Base-by-base conservation (phyloP, 2,888 invertebrate genomes). In the Metellina segmentata region DNA sequence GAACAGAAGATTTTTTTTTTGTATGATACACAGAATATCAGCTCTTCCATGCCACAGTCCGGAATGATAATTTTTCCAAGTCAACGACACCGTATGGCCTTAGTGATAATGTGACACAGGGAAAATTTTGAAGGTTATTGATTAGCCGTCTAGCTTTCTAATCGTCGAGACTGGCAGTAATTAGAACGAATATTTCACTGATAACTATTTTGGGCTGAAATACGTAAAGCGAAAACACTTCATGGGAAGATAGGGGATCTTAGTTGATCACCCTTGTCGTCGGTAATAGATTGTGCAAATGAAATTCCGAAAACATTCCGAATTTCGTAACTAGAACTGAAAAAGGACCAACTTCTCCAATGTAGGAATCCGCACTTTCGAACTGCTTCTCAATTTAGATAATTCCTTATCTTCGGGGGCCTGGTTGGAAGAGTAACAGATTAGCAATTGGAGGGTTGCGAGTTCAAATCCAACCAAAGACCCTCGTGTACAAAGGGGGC, bases 21-120 rank as follows among this genome's bases (percentile, higher is more conserved):
- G 78, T 81, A 48, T 52, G 78, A 69, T 75, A 81, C 53, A 86
- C 16, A 72, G 34, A 70, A 77, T 71, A 52, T 20, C 77, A 48
- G 34, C 11, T 48, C 72, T 13, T 75, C 34, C 75, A 75, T 83
- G 69, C 75, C 49, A 71, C 61, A 81, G 51, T 16, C n/a, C 74
- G 53, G 61, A 71, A 87, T 83, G 85, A 81, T 74, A 11, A 49
- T 49, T 71, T 20, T 52, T 72, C n/a, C 51, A 77, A 82, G 91
- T 91, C 91, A 91, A 83, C 87, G 91, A 91, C 91, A 85, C 75
- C 34, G n/a, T 8, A 34, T 70, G 77, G 77, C 82, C 82, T 85
- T 91, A 75, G 61, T 81, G 90, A 90, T 91, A 82, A 83, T 61
- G 51, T 16, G 51, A 53, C 77, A 49, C 61, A 6, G 53, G 49